Conservation (phyloP, 1,140 invertebrate genomes). For the Drosophila obscura region DNA sequence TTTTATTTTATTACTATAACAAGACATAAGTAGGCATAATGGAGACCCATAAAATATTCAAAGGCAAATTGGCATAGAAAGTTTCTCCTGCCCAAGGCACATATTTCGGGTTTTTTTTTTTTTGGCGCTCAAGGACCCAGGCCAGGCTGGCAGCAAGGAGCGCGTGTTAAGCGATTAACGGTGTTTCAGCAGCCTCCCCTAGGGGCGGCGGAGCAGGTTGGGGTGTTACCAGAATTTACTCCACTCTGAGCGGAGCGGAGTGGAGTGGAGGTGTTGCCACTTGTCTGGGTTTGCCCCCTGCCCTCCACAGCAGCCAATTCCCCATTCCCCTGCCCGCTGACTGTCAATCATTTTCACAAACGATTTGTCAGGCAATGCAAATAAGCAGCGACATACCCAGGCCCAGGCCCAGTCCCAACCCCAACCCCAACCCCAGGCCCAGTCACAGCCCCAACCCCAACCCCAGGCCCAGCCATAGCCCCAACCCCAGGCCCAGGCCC, state of each 20-base stretch:
- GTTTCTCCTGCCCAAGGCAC: constrained; percentile 25
- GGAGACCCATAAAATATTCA: constrained; percentile 82
- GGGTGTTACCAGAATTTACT: not conserved
- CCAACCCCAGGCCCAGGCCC: not conserved
- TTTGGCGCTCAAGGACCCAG: constrained; percentile 9
- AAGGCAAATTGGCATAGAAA: constrained; percentile 80
- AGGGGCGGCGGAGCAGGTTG: constrained; percentile 7
- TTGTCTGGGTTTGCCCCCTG: too few relatives aligned
- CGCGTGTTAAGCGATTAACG: constrained; percentile 69
- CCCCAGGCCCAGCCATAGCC: not conserved
- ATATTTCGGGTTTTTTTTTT: not conserved
- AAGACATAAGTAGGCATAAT: constrained; percentile 83
- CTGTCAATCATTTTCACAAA: constrained; percentile 77
- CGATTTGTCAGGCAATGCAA: constrained; percentile 73
- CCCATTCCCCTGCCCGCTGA: not conserved
- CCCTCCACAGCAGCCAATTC: too few relatives aligned
- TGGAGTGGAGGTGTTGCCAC: not conserved
- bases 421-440: too few relatives aligned
- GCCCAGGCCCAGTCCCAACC: not conserved
- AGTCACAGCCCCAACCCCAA: not conserved
- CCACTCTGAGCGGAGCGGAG: too few relatives aligned
- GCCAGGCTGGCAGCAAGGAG: constrained; percentile 5
- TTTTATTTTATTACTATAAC: constrained; percentile 83
- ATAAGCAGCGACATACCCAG: constrained; percentile 62
- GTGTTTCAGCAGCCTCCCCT: constrained; percentile 26